Evolutionary conservation across 2,888 invertebrate species (phyloP).

Genomic region (Phoronis australis): DNA sequence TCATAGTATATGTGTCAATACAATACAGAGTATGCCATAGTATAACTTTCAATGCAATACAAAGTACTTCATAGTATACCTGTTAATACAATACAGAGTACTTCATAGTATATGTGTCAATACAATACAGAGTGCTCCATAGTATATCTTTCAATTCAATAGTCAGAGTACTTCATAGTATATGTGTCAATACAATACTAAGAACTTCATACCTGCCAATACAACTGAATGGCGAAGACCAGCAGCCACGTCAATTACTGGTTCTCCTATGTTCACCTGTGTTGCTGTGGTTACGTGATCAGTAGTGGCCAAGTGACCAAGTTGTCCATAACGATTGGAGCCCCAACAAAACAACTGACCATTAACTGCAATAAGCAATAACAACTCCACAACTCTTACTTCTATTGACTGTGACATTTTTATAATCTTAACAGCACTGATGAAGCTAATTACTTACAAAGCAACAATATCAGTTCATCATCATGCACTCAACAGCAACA

Average conservation of each 20-base stretch:
- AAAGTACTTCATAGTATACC: background rate
- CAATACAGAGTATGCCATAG: too few relatives aligned
- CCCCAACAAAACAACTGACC: constrained; percentile 32
- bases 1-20: constrained; percentile 7
- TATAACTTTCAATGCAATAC: too few relatives aligned
- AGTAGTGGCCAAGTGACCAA: constrained; percentile 26
- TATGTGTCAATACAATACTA: background rate
- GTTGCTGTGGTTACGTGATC: constrained; percentile 13
- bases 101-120: too few relatives aligned
- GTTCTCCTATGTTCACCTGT: too few relatives aligned
- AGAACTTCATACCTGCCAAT: constrained; percentile 33
- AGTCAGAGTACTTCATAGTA: background rate
- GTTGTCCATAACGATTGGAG: constrained; percentile 36
- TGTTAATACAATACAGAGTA: background rate
- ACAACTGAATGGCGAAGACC: constrained; percentile 34
- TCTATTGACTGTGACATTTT: background rate
- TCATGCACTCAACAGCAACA: background rate
- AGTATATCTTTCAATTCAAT: background rate
- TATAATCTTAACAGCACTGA: too few relatives aligned
- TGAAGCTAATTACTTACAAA: too few relatives aligned
- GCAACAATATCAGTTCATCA: too few relatives aligned
- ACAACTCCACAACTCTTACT: too few relatives aligned
- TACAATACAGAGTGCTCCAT: too few relatives aligned
- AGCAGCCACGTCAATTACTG: constrained; percentile 23
- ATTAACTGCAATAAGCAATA: constrained; percentile 17